Base-by-base conservation (phyloP, 2,888 invertebrate genomes). In the Bombylius major region DNA sequence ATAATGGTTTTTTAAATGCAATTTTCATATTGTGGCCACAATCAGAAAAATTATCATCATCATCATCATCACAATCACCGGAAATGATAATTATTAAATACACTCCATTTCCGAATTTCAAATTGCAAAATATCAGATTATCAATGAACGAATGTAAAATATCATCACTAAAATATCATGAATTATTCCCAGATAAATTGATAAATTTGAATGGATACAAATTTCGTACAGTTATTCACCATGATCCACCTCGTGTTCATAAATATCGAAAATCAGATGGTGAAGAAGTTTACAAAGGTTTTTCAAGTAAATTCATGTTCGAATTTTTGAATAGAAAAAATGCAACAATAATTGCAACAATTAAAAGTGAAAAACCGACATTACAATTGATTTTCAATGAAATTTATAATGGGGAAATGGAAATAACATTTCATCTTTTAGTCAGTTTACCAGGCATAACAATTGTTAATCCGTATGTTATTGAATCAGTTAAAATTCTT, bases 191-290 rank as follows among this genome's bases (percentile, higher is more conserved):
- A 7, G 31, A 53, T 44, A 56, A 56, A 46, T 9, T 56, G 42
- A 52, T 46, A 31, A 46, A 56, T 50, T 53, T 56, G 33, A 39
- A 53, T 36, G 53, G 56, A 5, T 53, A 53, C 36, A 31, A 3
- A n/a, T 36, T 56, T 5, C 32, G 31, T 9, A 49, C 56, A 46
- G 46, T 52, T 8, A 34, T 53, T 12, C 34, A 53, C 23, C 14
- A 23, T 8, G 56, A 56, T 32, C 48, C 47, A 13, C 56, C 56
- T 8, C 52, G 53, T 13, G 53, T 56, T 39, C 50, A 50, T 33
- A 55, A 47, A 39, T 36, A 46, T 13, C 11, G 9, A 12, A 14
- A 13, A 14, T 4, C 14, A 13, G 32, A 32, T 8, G 50, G 45
- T 2, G 9, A 47, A 36, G 31, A 50, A 47, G 11, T 51, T 13